Conservation (phyloP, 2,888 invertebrate genomes). For the Conchocele bisecta region DNA sequence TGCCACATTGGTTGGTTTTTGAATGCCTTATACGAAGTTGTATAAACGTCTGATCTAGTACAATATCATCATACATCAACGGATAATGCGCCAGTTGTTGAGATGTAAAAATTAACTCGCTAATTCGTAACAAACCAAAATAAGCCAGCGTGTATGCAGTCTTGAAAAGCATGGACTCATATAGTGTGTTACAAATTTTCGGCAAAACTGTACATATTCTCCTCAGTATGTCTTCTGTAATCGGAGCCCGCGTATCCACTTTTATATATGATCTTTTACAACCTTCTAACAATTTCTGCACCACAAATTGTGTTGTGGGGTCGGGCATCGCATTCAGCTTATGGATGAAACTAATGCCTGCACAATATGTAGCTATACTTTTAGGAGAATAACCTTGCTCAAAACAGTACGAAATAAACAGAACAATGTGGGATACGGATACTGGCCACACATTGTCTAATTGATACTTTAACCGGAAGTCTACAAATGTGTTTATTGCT, state of each 20-base stretch:
- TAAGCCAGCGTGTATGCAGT: conserved; percentile 10
- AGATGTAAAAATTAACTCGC: conserved; percentile 2
- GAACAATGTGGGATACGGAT: neutral
- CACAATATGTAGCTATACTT: neutral
- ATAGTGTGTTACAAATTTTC: neutral
- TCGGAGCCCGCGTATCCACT: neutral
- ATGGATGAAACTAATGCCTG: conserved; percentile 3
- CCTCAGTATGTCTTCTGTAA: neutral
- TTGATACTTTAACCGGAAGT: neutral
- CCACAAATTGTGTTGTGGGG: neutral
- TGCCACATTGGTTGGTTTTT: conserved; percentile 7
- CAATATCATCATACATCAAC: neutral
- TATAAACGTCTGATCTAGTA: too few relatives aligned
- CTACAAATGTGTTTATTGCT: neutral
- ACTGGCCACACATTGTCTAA: conserved; percentile 3
- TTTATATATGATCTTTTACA: neutral
- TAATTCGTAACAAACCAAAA: conserved; percentile 8
- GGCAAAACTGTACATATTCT: neutral
- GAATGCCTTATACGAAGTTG: neutral
- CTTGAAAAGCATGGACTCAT: neutral
- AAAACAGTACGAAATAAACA: neutral
- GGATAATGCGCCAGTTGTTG: neutral
- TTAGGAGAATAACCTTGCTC: neutral
- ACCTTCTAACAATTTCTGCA: neutral
- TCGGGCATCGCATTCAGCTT: neutral